Base-by-base conservation (phyloP, 2,888 invertebrate species). In the Lasioglossum calceatum region DNA sequence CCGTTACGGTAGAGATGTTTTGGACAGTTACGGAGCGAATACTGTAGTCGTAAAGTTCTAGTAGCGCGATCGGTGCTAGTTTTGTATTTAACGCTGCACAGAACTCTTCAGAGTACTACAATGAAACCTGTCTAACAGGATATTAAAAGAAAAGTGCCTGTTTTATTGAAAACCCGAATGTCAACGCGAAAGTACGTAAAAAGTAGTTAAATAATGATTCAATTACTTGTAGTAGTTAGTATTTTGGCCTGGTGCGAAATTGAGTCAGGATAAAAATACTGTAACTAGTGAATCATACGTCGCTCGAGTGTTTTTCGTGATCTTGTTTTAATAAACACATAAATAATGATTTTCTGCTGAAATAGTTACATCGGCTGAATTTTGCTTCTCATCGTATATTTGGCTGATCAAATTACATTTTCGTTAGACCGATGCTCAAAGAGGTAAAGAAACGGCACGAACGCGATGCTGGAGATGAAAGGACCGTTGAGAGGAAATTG, bases 361-460 rank as follows among this genome's bases (percentile, higher is more conserved):
- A 58, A 58, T 58, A 12, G n/a, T 58, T n/a, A n/a, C n/a, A 12
- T 58, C n/a, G 12, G 58, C n/a, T n/a, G n/a, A 58, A 58, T 58
- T n/a, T 58, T 58, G 12, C n/a, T n/a, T n/a, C n/a, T n/a, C 4
- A n/a, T 12, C 39, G 44, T 72, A 42, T 32, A 54, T 32, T 82
- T 78, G 75, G 32, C 77, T 23, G 78, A 44, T 74, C 32, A 16
- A 42, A 19, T 82, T 67, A 36, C 42, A 54, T 70, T 78, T 84
- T 42, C 50, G 27, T 42, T 71, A 74, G 75, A 64, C 32, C 27
- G 61, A 82, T 23, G 83, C 78, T 71, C 71, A 79, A 73, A 64
- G 42, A 42, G 12, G 23, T 4, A 42, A n/a, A n/a, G 10, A 4
- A 4, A 14, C 12, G 27, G 64, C 19, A 32, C 32, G 47, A 44